Percentiles rank a stretch among this genome's conserved stretches.
Conservation (phyloP, 2,113 vertebrate genomes). For the Gymnarchus niloticus region DNA sequence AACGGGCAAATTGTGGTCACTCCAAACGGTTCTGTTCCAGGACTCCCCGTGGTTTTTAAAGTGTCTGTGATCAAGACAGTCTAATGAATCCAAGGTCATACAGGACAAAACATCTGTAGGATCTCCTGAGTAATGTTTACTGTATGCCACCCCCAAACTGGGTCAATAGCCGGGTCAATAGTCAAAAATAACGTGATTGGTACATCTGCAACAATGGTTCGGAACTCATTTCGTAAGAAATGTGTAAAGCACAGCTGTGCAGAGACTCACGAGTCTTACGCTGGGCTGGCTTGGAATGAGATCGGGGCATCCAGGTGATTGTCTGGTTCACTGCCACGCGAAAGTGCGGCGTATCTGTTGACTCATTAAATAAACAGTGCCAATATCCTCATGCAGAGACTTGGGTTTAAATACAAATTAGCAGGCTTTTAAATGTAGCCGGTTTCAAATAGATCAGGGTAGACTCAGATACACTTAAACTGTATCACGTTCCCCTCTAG, state of each 20-base stretch:
- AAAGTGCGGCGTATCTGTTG: background rate
- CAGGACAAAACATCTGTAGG: background rate
- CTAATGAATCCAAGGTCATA: background rate
- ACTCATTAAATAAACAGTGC: slow-evolving; percentile 14
- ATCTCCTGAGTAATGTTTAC: background rate
- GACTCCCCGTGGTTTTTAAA: no score
- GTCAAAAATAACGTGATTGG: background rate
- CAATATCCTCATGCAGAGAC: background rate
- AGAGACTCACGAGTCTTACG: background rate
- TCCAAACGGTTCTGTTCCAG: no score
- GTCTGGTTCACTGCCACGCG: background rate
- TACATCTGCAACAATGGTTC: background rate
- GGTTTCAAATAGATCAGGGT: background rate
- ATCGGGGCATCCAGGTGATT: background rate
- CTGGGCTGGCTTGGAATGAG: background rate
- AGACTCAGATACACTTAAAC: background rate
- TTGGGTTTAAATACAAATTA: background rate
- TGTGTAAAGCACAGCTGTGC: background rate
- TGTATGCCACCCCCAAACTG: background rate
- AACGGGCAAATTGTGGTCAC: no score
- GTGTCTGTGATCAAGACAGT: no score
- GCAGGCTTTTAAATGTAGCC: background rate
- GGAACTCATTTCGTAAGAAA: background rate
- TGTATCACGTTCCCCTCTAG: background rate
- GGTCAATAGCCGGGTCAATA: background rate